phyloP scores from a whole-genome alignment of 2,888 invertebrate species.

The Phrixothrix hirtus region DNA sequence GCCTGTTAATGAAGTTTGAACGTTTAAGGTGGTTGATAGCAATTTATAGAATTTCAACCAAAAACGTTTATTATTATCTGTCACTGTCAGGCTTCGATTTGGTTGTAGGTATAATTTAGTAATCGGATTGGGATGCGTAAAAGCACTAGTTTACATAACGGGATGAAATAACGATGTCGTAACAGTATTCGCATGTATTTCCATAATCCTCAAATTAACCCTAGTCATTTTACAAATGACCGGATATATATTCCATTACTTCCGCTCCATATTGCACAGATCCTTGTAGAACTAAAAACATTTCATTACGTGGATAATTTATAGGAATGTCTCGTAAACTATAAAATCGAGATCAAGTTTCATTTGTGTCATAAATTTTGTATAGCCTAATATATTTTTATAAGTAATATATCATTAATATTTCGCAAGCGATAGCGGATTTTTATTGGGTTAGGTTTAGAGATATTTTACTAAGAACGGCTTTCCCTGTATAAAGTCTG shows the following conservation, averaged over 20 bases:
- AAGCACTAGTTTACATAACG: conserved; percentile 31
- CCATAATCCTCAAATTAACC: conserved; percentile 33
- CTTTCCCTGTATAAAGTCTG: conserved; percentile 41
- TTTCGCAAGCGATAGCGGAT: conserved; percentile 35
- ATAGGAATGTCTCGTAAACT: conserved; percentile 21
- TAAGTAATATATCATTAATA: conserved; percentile 32
- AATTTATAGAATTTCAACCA: too few species aligned
- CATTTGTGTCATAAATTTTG: conserved; percentile 22
- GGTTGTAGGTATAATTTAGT: conserved; percentile 19
- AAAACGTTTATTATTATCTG: conserved; percentile 2
- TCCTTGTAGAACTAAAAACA: conserved; percentile 27
- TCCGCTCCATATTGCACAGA: conserved; percentile 28
- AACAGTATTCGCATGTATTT: conserved; percentile 28
- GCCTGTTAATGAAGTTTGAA: too few species aligned
- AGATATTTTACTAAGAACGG: conserved; percentile 41
- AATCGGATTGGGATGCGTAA: conserved; percentile 28
- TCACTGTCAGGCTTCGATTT: conserved; percentile 13
- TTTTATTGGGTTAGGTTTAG: conserved; percentile 39
- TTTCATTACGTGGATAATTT: conserved; percentile 24
- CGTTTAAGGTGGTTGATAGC: too few species aligned
- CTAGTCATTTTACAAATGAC: conserved; percentile 31
- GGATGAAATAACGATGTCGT: conserved; percentile 30
- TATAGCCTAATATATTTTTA: conserved; percentile 25
- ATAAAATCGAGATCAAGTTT: conserved; percentile 20
- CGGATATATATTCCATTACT: conserved; percentile 31